Percentiles rank a stretch among this genome's conserved stretches.
Conservation (phyloP, 2,113 vertebrate species). For the Bothrops jararaca region DNA sequence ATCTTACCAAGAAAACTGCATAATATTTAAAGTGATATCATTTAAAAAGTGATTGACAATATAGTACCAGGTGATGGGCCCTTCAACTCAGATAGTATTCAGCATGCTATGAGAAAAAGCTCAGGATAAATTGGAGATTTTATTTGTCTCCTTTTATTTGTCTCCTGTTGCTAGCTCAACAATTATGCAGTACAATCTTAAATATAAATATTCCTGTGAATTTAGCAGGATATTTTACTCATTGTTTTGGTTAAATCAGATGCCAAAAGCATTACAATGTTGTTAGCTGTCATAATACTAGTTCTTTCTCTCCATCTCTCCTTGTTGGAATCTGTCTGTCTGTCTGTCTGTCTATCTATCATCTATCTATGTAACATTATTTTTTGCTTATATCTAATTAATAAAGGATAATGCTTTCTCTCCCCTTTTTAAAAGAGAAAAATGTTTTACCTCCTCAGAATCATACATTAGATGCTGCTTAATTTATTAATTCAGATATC, state of each 20-base stretch:
- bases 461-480: neutral
- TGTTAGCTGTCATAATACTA: neutral
- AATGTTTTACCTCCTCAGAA: neutral
- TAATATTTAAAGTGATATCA: neutral
- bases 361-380: neutral
- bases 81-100: neutral
- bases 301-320: neutral
- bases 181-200: neutral
- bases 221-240: neutral
- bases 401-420: neutral
- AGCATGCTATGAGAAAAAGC: neutral
- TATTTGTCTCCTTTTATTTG: neutral
- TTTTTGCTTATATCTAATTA: neutral
- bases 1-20: neutral
- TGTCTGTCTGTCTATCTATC: neutral
- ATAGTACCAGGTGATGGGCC: neutral
- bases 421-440: neutral
- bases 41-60: neutral
- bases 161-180: neutral
- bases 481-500: neutral
- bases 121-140: neutral
- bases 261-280: neutral
- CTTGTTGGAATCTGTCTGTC: neutral
- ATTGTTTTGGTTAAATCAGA: neutral
- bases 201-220: neutral